Conservation (phyloP, 2,113 vertebrate genomes). For the Nothocercus nigrocapillus region DNA sequence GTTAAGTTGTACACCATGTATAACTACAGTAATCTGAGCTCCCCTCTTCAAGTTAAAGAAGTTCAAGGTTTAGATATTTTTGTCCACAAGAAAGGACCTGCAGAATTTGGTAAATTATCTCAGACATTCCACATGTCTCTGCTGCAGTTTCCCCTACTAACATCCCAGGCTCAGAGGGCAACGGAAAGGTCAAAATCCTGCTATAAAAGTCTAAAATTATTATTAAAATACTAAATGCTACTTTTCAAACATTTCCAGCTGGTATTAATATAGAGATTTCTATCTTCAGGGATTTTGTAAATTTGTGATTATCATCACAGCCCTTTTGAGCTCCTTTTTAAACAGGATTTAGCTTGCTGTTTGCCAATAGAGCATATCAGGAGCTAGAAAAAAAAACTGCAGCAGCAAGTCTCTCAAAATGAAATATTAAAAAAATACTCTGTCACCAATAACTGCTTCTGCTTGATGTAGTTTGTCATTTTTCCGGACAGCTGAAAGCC, state of each 20-base stretch:
- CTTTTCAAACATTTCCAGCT: constrained; percentile 42
- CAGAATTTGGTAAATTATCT: constrained; percentile 28
- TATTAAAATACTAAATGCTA: constrained; percentile 53
- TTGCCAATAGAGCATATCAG: background rate
- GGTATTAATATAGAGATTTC: constrained; percentile 9
- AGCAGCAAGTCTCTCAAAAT: constrained; percentile 10
- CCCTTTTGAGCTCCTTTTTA: constrained; percentile 14
- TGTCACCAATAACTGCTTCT: constrained; percentile 41
- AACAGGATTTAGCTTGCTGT: background rate
- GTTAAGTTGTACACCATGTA: background rate
- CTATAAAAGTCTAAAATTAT: constrained; percentile 26
- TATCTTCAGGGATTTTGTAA: background rate
- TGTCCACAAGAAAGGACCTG: constrained; percentile 40
- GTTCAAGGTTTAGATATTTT: constrained; percentile 39
- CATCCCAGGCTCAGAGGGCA: background rate
- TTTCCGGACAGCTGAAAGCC: constrained; percentile 61
- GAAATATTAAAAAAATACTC: background rate
- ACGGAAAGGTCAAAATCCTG: constrained; percentile 51
- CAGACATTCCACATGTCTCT: constrained; percentile 9
- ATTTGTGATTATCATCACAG: background rate
- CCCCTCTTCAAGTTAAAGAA: background rate
- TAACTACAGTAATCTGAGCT: constrained; percentile 20
- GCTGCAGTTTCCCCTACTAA: constrained; percentile 6
- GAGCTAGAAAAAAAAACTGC: background rate
- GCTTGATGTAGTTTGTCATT: constrained; percentile 54